Evolutionary conservation across 2,888 invertebrate species (phyloP), one percentile per base, ranked within the genome.

Genomic region (Synergus itoensis): DNA sequence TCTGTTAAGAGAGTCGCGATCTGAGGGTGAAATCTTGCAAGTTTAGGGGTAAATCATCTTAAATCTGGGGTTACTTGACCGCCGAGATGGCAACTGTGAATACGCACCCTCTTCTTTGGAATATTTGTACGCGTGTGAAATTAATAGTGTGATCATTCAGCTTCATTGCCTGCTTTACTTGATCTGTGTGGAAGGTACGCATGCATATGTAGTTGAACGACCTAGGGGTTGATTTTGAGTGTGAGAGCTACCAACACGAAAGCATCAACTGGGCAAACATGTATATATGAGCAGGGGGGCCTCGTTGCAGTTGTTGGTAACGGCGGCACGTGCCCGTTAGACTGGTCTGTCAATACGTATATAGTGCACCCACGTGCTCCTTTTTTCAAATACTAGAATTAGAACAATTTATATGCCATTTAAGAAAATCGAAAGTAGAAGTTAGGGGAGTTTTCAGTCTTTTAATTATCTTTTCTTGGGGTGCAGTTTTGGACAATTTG

Each of bases 281-380:
- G 53, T 73, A 53, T 36, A 53, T 36, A 73, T 73, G 79, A 77
- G 77, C 28, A 36, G 7, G 41, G 77, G 79, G 79, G 80, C 83
- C 84, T 77, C 82, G 82, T 86, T 86, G 87, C 84, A 85, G 85
- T 85, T 86, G 85, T 85, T 86, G 80, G 88, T 86, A 88, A 90
- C 87, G 87, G 88, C 85, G 88, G 88, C 88, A 87, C 87, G 87
- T 85, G 88, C 88, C 88, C 88, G 90, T 90, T 88, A 86, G 80
- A 86, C 73, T 85, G 82, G 82, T 82, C 81, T 76, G 75, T 48
- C 81, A 86, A 87, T 89, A 86, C 85, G 85, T 89, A 85, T 89
- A 85, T 83, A 75, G 64, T 65, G 80, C 84, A 82, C 83, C 83
- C 83, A 84, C 83, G 82, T 82, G 83, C 77, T 78, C 41, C 79